phyloP scores from a whole-genome alignment of 2,113 vertebrate genomes.

The Rhea pennata region DNA sequence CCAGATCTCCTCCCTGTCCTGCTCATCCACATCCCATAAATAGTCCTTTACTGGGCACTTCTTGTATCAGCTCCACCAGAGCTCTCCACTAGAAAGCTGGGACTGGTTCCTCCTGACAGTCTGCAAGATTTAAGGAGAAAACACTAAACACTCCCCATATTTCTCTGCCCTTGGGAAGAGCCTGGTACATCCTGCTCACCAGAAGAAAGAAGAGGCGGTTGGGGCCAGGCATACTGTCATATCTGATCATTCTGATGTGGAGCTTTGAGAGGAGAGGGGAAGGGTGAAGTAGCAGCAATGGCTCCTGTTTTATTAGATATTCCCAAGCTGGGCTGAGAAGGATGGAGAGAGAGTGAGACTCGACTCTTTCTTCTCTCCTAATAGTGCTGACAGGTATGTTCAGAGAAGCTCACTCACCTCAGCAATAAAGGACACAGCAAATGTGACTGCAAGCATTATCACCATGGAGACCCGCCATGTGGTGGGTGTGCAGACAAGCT shows the following conservation, averaged over 20 bases:
- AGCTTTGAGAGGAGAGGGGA: not conserved
- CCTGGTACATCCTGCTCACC: not conserved
- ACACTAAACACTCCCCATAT: not conserved
- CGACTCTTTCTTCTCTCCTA: not conserved
- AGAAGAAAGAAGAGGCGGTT: not conserved
- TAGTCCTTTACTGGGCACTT: not conserved
- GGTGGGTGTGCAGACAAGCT: slow-evolving; percentile 79
- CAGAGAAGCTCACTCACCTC: slow-evolving; percentile 70
- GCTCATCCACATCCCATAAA: not conserved
- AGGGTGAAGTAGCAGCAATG: not conserved
- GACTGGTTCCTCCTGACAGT: not conserved
- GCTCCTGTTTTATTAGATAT: not conserved
- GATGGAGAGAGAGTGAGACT: not conserved
- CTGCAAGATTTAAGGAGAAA: not conserved
- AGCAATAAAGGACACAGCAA: slow-evolving; percentile 64
- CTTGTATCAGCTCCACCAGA: not conserved
- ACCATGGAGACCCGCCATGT: slow-evolving; percentile 75
- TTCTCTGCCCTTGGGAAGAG: not conserved
- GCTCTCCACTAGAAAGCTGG: not conserved
- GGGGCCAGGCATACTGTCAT: not conserved
- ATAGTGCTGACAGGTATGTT: not conserved
- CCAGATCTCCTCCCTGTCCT: not conserved
- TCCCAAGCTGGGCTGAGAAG: not conserved
- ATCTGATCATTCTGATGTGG: not conserved
- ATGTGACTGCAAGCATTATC: slow-evolving; percentile 71